These are phyloP conservation scores for Hirtodrosophila histrioides DNA, from an alignment of 2,888 invertebrate species.

Conservation along the genomic window DNA sequence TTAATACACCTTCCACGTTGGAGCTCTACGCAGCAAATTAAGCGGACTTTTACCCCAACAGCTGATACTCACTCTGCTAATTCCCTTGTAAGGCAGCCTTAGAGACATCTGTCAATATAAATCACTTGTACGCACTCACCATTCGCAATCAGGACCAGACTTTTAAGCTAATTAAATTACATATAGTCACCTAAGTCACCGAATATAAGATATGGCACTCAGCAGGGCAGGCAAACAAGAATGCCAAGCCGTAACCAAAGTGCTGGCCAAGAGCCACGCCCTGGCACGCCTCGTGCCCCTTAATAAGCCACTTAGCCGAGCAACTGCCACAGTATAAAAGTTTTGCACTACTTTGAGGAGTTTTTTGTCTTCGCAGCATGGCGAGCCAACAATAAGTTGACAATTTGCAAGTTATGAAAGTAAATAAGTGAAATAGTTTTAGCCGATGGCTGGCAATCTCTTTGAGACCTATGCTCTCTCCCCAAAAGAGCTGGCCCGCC, in stretches of 20 bases:
- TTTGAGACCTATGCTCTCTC: not conserved
- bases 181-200: conserved; percentile 59
- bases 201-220: conserved; percentile 18
- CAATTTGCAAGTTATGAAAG: conserved; percentile 80
- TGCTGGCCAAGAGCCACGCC: conserved; percentile 23
- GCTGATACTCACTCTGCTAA: conserved; percentile 46
- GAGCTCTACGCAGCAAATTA: too few relatives aligned
- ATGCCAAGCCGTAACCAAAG: conserved; percentile 21
- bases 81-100: conserved; percentile 21
- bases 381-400: conserved; percentile 76
- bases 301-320: conserved; percentile 68
- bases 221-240: not conserved
- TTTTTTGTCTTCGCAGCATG: conserved; percentile 45
- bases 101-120: conserved; percentile 58
- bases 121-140: conserved; percentile 54
- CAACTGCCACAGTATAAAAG: conserved; percentile 45
- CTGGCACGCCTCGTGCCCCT: conserved; percentile 24
- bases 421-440: conserved; percentile 80
- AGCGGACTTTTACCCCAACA: not conserved
- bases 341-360: conserved; percentile 41
- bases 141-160: conserved; percentile 40
- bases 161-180: conserved; percentile 78
- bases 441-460: conserved; percentile 54
- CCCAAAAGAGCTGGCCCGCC: not conserved
- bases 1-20: too few relatives aligned